Evolutionary conservation across 2,797 vertebrate species (phyloP).

Genomic region (Lateolabrax maculatus): DNA sequence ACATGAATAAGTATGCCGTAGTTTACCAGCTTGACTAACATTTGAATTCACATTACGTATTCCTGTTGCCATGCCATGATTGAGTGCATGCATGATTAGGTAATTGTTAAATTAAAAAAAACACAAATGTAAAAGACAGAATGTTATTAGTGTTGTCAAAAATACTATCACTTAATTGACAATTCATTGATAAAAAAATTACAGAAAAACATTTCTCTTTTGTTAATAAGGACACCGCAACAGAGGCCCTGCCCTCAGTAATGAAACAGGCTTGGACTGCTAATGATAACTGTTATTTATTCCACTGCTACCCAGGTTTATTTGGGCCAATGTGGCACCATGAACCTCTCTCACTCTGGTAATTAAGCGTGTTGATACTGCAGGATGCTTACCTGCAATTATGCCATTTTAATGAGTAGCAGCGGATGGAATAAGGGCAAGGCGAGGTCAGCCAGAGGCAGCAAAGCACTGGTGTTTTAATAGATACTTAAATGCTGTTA

Average conservation of each 20-base stretch:
- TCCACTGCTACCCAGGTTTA: conserved; percentile 78
- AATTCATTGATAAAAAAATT: conserved; percentile 46
- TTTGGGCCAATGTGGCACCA: conserved; percentile 78
- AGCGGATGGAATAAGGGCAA: conserved; percentile 78
- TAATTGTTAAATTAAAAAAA: conserved; percentile 38
- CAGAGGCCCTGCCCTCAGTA: conserved; percentile 74
- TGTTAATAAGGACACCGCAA: conserved; percentile 73
- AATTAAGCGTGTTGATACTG: conserved; percentile 87
- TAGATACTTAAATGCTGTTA: conserved; percentile 89
- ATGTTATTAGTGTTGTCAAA: conserved; percentile 52
- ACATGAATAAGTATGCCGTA: neutral
- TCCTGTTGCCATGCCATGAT: neutral
- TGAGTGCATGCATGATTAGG: conserved; percentile 24
- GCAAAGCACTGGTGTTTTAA: conserved; percentile 87
- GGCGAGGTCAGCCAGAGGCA: conserved; percentile 83
- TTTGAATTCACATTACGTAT: conserved; percentile 35
- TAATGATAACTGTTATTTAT: conserved; percentile 87
- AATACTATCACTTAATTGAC: conserved; percentile 63
- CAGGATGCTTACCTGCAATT: conserved; percentile 88
- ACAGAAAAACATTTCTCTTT: conserved; percentile 67
- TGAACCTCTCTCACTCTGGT: conserved; percentile 83
- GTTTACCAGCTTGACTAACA: conserved; percentile 6
- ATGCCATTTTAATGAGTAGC: conserved; percentile 87
- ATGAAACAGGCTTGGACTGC: conserved; percentile 75
- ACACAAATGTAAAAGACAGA: conserved; percentile 18